phyloP scores from a whole-genome alignment of 2,797 vertebrate genomes.

The Acipenser oxyrinchus region DNA sequence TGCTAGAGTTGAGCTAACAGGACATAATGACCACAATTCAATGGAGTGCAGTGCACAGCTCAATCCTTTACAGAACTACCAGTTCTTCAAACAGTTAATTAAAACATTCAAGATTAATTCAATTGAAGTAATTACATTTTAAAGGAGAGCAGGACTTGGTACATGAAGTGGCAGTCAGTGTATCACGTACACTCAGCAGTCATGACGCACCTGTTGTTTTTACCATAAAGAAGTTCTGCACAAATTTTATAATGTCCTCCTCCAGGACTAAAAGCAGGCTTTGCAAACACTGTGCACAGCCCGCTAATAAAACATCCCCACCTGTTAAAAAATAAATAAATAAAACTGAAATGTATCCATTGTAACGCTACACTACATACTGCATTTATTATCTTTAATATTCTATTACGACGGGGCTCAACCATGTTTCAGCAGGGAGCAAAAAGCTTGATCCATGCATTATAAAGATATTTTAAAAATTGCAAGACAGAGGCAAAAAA shows the following conservation, averaged over 20 bases:
- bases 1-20: too few relatives aligned
- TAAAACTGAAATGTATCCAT: constrained; percentile 6
- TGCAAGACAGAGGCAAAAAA: too few relatives aligned
- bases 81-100: too few relatives aligned
- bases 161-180: too few relatives aligned
- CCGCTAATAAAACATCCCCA: constrained; percentile 80
- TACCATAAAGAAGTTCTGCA: constrained; percentile 77
- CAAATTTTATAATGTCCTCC: constrained; percentile 68
- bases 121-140: too few relatives aligned
- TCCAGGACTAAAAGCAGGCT: constrained; percentile 49
- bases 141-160: too few relatives aligned
- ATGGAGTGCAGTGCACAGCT: too few relatives aligned
- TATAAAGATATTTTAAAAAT: constrained; percentile 16
- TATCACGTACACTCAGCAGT: too few relatives aligned
- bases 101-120: too few relatives aligned
- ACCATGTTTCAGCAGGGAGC: constrained; percentile 13
- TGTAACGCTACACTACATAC: not conserved
- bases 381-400: constrained; percentile 9
- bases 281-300: constrained; percentile 80
- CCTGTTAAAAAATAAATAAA: constrained; percentile 45
- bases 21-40: too few relatives aligned
- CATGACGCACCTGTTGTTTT: constrained; percentile 35
- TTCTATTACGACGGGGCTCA: constrained; percentile 14
- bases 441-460: constrained; percentile 24
- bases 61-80: too few relatives aligned